Base-by-base conservation (phyloP, 2,888 invertebrate species). In the Scaptomyza polygonia region DNA sequence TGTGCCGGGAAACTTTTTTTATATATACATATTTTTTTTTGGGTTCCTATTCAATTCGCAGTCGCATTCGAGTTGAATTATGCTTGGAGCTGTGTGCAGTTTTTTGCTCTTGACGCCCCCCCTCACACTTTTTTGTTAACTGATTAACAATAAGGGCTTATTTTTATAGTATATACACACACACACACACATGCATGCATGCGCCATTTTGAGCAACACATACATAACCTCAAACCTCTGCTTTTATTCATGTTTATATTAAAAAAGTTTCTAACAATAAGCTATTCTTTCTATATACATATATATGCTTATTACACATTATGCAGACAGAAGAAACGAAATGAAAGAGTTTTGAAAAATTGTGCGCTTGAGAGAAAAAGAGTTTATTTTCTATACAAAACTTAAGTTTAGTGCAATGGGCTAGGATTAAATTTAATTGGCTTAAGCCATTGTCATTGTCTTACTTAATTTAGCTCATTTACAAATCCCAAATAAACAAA, bases 261-360 rank as follows among this genome's bases (percentile, higher is more conserved):
- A 84, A 87, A 87, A 84, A 84, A 84, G 82, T 84, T 84, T 84
- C 72, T 63, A 84, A 84, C 83, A 84, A 84, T 85, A 74, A 57
- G 85, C 74, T 56, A 72, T 83, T 84, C 73, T 80, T 3, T 3
- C 6, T 6, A 1, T 36, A 36, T 36, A 14, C 7, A 36, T 14
- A 7, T 36, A 72, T 77, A 66, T 72, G 84, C 86, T 79, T 77
- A 77, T 76, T 75, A 81, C 71, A 77, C 65, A 85, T 65, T 63
- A 68, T 67, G 55, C 79, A 62, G 27, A 11, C 27, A 7, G 39
- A 29, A 40, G 18, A 42, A 34, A 63, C 44, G 65, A 44, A 65
- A 42, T 64, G 75, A 59, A 69, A 43, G 75, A 44, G 72, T 36
- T 52, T 52, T 32, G 43, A 40, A 67, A 67, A 62, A 21, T 21